phyloP scores from a whole-genome alignment of 2,113 vertebrate genomes.

The Prietella phreatophila region DNA sequence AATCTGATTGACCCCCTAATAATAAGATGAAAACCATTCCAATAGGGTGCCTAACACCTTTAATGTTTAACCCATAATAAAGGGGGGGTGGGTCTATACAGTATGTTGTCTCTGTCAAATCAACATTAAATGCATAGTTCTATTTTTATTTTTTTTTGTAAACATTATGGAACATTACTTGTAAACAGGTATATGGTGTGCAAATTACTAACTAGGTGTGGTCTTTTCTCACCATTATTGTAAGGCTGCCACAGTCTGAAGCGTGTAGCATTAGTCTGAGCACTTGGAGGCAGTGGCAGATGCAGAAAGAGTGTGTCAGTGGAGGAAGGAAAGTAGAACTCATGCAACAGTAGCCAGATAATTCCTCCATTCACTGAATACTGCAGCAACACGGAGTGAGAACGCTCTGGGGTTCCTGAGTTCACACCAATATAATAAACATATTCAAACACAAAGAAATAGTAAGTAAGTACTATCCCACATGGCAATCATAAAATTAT shows the following conservation, averaged over 20 bases:
- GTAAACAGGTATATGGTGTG: background rate
- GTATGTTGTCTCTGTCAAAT: background rate
- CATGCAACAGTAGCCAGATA: conserved; percentile 92
- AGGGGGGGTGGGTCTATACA: background rate
- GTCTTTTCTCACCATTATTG: conserved; percentile 80
- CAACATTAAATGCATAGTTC: background rate
- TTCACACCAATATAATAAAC: conserved; percentile 25
- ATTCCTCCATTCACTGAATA: conserved; percentile 93
- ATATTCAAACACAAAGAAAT: background rate
- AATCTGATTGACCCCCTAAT: too few species aligned
- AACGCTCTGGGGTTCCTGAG: conserved; percentile 89
- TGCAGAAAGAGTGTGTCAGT: conserved; percentile 93
- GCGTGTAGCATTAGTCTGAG: conserved; percentile 88
- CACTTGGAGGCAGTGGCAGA: conserved; percentile 81
- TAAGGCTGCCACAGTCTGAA: conserved; percentile 98
- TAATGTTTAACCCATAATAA: too few species aligned
- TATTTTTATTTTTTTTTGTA: background rate
- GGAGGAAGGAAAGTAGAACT: conserved; percentile 93
- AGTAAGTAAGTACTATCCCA: background rate
- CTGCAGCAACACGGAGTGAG: conserved; percentile 92
- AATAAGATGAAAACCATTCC: too few species aligned
- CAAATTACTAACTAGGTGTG: background rate
- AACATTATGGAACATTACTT: background rate
- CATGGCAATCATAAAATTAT: background rate
- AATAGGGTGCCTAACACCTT: too few species aligned